Evolutionary conservation across 1,140 invertebrate species (phyloP).

Genomic region (Helicoverpa zea): DNA sequence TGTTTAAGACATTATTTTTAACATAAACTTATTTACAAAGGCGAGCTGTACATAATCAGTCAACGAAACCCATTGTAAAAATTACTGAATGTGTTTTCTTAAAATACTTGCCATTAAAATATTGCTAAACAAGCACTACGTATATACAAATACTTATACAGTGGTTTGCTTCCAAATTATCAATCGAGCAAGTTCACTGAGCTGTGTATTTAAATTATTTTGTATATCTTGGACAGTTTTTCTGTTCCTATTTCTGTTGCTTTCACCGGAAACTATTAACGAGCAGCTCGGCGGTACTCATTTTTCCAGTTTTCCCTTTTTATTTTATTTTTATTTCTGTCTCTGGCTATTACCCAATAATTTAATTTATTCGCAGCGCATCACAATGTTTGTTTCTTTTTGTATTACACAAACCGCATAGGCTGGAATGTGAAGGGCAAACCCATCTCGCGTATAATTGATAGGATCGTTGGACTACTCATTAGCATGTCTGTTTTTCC

Average conservation of each 20-base stretch:
- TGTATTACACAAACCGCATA: neutral
- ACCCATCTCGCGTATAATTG: slow-evolving; percentile 40
- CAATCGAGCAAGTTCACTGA: no score
- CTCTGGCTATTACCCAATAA: neutral
- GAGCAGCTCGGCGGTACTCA: neutral
- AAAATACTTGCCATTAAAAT: no score
- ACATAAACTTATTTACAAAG: no score
- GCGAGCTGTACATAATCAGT: no score
- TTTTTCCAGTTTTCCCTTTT: neutral
- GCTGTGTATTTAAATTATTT: neutral
- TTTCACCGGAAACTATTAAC: neutral
- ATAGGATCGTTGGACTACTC: slow-evolving; percentile 21
- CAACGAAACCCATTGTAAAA: no score
- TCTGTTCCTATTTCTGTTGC: neutral
- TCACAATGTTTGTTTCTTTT: slow-evolving; percentile 39
- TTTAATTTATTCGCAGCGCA: slow-evolving; percentile 18
- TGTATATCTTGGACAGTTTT: neutral
- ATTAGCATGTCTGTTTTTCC: slow-evolving; percentile 29
- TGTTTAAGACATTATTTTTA: neutral
- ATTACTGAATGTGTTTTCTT: no score
- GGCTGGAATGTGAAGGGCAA: slow-evolving; percentile 41
- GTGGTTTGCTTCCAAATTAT: no score
- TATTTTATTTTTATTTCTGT: slow-evolving; percentile 16
- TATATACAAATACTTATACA: no score
- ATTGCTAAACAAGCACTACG: no score